phyloP scores from a whole-genome alignment of 2,888 invertebrate genomes.

The Leucoptera coffeella region DNA sequence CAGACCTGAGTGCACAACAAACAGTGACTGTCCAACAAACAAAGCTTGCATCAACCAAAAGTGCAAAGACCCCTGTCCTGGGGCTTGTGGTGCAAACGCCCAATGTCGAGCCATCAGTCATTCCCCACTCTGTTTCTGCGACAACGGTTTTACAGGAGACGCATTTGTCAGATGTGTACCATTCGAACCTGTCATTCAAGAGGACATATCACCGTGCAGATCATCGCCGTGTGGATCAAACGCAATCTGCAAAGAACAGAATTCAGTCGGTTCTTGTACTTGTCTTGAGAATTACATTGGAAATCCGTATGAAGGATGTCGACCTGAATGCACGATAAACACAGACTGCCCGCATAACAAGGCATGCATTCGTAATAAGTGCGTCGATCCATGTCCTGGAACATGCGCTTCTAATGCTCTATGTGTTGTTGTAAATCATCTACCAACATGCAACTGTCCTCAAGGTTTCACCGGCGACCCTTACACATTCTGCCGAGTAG shows the following conservation, averaged over 20 bases:
- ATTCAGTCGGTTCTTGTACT: slow-evolving; percentile 58
- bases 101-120: slow-evolving; percentile 69
- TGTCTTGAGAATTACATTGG: slow-evolving; percentile 69
- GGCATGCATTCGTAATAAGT: slow-evolving; percentile 68
- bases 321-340: slow-evolving; percentile 68
- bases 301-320: slow-evolving; percentile 72
- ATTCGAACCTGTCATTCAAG: slow-evolving; percentile 26
- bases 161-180: slow-evolving; percentile 57
- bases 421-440: slow-evolving; percentile 65
- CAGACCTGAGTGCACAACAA: slow-evolving; percentile 65
- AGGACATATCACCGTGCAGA: slow-evolving; percentile 48
- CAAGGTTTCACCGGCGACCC: slow-evolving; percentile 69
- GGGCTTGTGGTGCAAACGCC: slow-evolving; percentile 66
- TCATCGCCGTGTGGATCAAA: slow-evolving; percentile 61
- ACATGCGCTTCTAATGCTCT: slow-evolving; percentile 67
- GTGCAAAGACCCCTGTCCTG: slow-evolving; percentile 61
- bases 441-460: slow-evolving; percentile 63
- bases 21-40: slow-evolving; percentile 60
- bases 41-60: slow-evolving; percentile 62
- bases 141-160: slow-evolving; percentile 60
- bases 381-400: slow-evolving; percentile 73
- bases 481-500: slow-evolving; percentile 50
- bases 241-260: slow-evolving; percentile 56
- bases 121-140: slow-evolving; percentile 68
- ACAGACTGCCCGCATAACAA: slow-evolving; percentile 65